Evolutionary conservation across 2,888 invertebrate species (phyloP).

Genomic region (Chymomyza procnemis): DNA sequence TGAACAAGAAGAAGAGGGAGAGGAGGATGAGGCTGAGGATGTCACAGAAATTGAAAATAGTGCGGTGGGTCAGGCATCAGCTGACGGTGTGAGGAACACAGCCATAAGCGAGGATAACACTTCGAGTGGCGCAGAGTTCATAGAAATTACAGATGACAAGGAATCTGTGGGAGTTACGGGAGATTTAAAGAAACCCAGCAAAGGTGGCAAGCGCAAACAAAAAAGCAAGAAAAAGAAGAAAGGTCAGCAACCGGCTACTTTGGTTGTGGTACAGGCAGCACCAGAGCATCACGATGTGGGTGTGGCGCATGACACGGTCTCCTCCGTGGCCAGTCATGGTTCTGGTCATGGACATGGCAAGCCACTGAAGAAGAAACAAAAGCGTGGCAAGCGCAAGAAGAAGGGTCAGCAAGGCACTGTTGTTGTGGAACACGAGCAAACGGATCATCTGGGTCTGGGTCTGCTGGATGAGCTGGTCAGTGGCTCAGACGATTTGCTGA

Average conservation of each 20-base stretch:
- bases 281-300: slow-evolving; percentile 52
- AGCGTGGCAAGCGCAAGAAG: slow-evolving; percentile 71
- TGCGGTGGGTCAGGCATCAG: slow-evolving; percentile 10
- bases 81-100: slow-evolving; percentile 44
- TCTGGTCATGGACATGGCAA: slow-evolving; percentile 50
- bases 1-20: not conserved
- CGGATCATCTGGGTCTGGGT: slow-evolving; percentile 61
- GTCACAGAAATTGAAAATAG: slow-evolving; percentile 44
- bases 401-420: slow-evolving; percentile 58
- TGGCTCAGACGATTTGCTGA: slow-evolving; percentile 41
- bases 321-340: slow-evolving; percentile 22
- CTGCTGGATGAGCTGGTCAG: slow-evolving; percentile 68
- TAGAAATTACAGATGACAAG: slow-evolving; percentile 67
- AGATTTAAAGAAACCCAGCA: slow-evolving; percentile 56
- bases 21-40: slow-evolving; percentile 29
- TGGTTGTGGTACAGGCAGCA: slow-evolving; percentile 70
- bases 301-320: slow-evolving; percentile 34
- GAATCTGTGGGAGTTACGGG: slow-evolving; percentile 34
- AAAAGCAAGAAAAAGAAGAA: slow-evolving; percentile 51
- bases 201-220: slow-evolving; percentile 59
- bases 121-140: slow-evolving; percentile 67
- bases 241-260: slow-evolving; percentile 59
- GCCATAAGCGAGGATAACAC: slow-evolving; percentile 40
- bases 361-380: slow-evolving; percentile 67
- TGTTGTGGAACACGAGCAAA: slow-evolving; percentile 52